phyloP scores from a whole-genome alignment of 2,113 vertebrate genomes.

The Irena cyanogastra region DNA sequence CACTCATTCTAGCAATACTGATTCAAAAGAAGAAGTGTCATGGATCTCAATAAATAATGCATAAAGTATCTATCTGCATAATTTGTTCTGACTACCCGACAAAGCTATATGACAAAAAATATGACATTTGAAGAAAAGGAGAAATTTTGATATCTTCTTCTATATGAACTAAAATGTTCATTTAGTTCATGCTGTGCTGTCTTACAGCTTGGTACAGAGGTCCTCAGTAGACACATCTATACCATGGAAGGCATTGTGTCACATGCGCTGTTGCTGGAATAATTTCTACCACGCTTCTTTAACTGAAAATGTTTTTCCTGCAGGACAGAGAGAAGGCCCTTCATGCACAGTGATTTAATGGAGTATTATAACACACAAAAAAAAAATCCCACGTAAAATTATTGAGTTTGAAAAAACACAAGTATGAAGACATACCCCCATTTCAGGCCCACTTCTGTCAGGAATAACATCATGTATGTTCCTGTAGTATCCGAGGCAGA shows the following conservation, averaged over 20 bases:
- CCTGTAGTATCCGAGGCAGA: constrained; percentile 92
- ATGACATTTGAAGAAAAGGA: background rate
- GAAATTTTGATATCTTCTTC: background rate
- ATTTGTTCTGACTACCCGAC: background rate
- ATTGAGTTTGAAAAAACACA: background rate
- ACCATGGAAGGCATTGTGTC: background rate
- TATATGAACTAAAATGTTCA: background rate
- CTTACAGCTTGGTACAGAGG: background rate
- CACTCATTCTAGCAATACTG: background rate
- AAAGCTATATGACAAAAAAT: background rate
- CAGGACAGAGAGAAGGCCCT: background rate
- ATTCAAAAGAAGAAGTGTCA: background rate
- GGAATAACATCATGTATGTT: constrained; percentile 94
- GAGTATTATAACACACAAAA: background rate
- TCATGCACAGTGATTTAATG: background rate
- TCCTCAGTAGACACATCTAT: background rate
- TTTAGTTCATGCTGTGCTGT: background rate
- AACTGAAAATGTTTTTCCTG: background rate
- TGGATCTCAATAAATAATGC: background rate
- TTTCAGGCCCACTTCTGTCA: constrained; percentile 86
- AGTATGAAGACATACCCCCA: constrained; percentile 78
- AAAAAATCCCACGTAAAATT: background rate
- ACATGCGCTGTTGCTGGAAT: background rate
- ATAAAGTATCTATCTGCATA: background rate
- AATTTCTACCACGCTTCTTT: background rate